Percentiles rank a stretch among this genome's conserved stretches.
These are phyloP conservation scores for Porites lobata DNA, from an alignment of 92 coral and sea anemone genomes.

Conservation along the genomic window DNA sequence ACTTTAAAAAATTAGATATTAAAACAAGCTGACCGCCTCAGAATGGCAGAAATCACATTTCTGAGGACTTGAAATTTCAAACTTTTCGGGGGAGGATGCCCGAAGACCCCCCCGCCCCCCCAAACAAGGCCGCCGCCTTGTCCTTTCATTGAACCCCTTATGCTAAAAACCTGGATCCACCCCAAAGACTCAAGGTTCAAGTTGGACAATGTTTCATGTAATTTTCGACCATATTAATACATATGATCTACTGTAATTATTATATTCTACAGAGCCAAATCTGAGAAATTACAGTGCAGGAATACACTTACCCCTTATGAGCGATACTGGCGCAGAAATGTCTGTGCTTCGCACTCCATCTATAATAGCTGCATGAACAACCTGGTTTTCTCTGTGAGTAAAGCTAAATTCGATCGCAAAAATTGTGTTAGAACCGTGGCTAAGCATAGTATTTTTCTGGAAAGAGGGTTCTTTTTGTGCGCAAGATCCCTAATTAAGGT, in stretches of 20 bases:
- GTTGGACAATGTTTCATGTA: not conserved
- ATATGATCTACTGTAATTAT: conserved; percentile 7
- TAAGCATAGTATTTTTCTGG: not conserved
- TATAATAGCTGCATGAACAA: conserved; percentile 39
- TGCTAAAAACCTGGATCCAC: too few species aligned
- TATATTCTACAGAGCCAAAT: conserved; percentile 25
- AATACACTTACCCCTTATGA: conserved; percentile 52
- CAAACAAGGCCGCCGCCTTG: too few species aligned
- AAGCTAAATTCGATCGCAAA: conserved; percentile 45
- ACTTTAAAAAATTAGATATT: too few species aligned
- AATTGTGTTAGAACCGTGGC: conserved; percentile 32
- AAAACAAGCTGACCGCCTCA: too few species aligned
- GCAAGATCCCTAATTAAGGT: too few species aligned
- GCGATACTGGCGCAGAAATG: conserved; percentile 55
- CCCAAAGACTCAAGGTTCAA: conserved; percentile 4
- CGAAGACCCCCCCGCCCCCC: too few species aligned
- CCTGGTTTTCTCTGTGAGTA: conserved; percentile 52
- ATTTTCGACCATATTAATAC: not conserved
- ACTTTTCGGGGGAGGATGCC: too few species aligned
- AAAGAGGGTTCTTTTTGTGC: too few species aligned
- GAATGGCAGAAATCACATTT: too few species aligned
- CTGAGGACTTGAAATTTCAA: too few species aligned
- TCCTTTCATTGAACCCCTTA: too few species aligned
- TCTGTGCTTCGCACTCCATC: conserved; percentile 63
- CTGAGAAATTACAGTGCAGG: conserved; percentile 32